Percentiles rank a stretch among this genome's conserved stretches.
phyloP scores from a whole-genome alignment of 1,140 invertebrate species.

The Heliconius hermathena region DNA sequence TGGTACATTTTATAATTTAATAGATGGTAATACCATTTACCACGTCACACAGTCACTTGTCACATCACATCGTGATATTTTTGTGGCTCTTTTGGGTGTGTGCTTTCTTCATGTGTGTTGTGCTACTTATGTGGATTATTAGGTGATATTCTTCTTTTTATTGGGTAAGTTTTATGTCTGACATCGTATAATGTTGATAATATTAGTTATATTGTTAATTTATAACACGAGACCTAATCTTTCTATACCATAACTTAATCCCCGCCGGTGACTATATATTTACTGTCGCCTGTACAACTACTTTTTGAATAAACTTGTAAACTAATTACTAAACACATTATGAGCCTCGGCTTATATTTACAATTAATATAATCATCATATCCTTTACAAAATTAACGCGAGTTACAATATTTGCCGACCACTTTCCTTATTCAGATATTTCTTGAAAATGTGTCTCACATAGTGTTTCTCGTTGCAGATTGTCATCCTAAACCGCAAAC shows the following conservation, averaged over 20 bases:
- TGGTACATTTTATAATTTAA: constrained; percentile 15
- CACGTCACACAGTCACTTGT: constrained; percentile 79
- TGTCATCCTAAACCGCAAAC: constrained; percentile 71
- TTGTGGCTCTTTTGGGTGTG: constrained; percentile 80
- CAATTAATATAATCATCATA: background rate
- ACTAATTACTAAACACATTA: constrained; percentile 8
- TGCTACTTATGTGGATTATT: constrained; percentile 81
- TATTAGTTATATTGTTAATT: background rate
- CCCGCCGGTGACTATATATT: constrained; percentile 66
- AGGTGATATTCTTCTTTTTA: constrained; percentile 79
- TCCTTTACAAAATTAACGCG: constrained; percentile 50
- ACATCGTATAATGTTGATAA: constrained; percentile 18
- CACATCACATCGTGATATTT: constrained; percentile 79
- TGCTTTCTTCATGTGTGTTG: constrained; percentile 81
- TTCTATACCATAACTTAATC: constrained; percentile 22
- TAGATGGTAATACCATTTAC: constrained; percentile 64
- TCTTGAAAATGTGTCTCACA: constrained; percentile 38
- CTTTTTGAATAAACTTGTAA: constrained; percentile 55
- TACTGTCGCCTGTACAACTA: constrained; percentile 54
- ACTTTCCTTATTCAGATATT: constrained; percentile 49
- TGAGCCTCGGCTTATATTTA: background rate
- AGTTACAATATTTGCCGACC: constrained; percentile 43
- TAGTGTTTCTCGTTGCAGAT: constrained; percentile 67
- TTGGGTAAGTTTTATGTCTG: constrained; percentile 65
- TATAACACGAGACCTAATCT: constrained; percentile 22